These are phyloP conservation scores for Zophobas morio DNA, from an alignment of 1,140 invertebrate genomes.

Conservation along the genomic window DNA sequence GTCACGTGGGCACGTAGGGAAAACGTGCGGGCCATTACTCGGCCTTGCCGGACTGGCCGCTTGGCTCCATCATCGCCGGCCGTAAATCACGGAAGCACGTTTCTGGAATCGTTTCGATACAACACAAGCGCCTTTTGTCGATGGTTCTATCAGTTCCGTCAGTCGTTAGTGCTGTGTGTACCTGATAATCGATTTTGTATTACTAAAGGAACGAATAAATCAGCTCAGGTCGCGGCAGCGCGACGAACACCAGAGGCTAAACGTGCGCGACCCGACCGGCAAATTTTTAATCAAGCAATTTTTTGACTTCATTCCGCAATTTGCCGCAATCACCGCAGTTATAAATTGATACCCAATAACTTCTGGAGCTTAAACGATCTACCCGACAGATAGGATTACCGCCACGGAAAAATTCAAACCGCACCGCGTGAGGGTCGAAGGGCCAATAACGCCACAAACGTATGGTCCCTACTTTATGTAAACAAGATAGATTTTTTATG, in stretches of 20 bases:
- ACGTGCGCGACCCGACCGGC: not conserved
- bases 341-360: conserved; percentile 38
- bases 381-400: conserved; percentile 18
- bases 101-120: conserved; percentile 46
- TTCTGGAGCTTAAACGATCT: conserved; percentile 25
- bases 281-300: conserved; percentile 39
- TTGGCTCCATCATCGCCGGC: conserved; percentile 35
- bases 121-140: conserved; percentile 44
- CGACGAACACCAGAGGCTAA: not conserved
- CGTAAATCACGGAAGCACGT: conserved; percentile 47
- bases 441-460: not conserved
- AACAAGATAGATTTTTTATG: not conserved
- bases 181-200: conserved; percentile 45
- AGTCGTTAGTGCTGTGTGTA: conserved; percentile 45
- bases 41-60: conserved; percentile 36
- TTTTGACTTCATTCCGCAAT: conserved; percentile 35
- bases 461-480: not conserved
- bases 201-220: conserved; percentile 42
- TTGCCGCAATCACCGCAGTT: conserved; percentile 37
- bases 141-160: conserved; percentile 46
- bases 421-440: not conserved
- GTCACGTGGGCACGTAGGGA: conserved; percentile 33
- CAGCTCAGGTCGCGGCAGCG: not conserved
- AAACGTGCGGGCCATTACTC: conserved; percentile 41
- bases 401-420: conserved; percentile 26